Evolutionary conservation across 2,797 vertebrate species (phyloP).

Genomic region (Phoxinus dragarum): DNA sequence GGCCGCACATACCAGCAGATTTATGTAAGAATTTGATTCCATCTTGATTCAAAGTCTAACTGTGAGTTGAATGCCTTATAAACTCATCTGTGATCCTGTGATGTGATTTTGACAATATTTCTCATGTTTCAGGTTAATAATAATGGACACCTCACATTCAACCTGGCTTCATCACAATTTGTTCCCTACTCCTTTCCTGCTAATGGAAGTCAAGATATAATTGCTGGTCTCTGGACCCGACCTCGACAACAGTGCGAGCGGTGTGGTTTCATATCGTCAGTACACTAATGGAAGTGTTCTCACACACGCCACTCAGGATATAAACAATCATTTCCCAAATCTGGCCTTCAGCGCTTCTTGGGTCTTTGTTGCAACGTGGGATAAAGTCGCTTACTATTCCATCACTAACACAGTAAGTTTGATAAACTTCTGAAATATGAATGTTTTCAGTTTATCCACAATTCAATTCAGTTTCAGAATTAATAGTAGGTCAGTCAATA

Average conservation of each 20-base stretch:
- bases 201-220: not conserved
- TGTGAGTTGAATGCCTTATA: not conserved
- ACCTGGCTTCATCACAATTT: not conserved
- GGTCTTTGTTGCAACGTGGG: conserved; percentile 31
- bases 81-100: not conserved
- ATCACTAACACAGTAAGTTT: rapidly evolving
- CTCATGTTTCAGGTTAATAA: conserved; percentile 67
- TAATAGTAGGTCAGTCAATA: not conserved
- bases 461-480: not conserved
- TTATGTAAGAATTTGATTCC: not conserved
- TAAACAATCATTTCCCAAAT: not conserved
- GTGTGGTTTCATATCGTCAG: not conserved
- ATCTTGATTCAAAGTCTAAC: not conserved
- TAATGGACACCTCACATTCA: conserved; percentile 69
- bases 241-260: not conserved
- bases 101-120: not conserved
- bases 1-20: not conserved
- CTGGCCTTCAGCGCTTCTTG: not conserved
- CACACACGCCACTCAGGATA: not conserved
- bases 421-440: not conserved
- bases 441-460: not conserved
- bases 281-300: not conserved
- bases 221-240: conserved; percentile 4
- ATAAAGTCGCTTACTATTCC: not conserved
- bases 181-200: conserved; percentile 31